phyloP scores from a whole-genome alignment of 2,888 invertebrate species.

The Boloria euphrosyne region DNA sequence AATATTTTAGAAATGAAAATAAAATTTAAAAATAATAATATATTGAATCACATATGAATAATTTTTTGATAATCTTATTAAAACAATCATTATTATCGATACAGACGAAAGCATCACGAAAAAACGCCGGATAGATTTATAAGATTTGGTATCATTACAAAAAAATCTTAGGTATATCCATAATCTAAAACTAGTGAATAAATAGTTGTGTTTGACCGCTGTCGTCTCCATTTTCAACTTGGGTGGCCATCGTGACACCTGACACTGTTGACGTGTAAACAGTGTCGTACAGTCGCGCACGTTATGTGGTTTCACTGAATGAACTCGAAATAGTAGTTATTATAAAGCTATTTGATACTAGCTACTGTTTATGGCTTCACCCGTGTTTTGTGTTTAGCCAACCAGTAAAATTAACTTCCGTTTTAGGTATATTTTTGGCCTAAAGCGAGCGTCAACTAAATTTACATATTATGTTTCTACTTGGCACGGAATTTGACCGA shows the following conservation, averaged over 20 bases:
- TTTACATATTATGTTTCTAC: too few relatives aligned
- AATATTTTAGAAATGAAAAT: too few relatives aligned
- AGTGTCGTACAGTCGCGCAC: constrained; percentile 22
- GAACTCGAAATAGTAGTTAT: background rate
- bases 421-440: background rate
- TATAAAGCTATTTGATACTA: background rate
- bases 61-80: too few relatives aligned
- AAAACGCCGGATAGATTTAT: too few relatives aligned
- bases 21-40: too few relatives aligned
- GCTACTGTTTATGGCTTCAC: too few relatives aligned
- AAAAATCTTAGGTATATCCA: background rate
- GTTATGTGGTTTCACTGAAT: constrained; percentile 6
- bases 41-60: too few relatives aligned
- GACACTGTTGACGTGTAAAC: constrained; percentile 37
- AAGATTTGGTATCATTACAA: background rate
- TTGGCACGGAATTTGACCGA: background rate
- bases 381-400: too few relatives aligned
- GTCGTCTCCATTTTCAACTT: constrained; percentile 17
- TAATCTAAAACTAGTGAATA: background rate
- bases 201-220: constrained; percentile 2
- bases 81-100: too few relatives aligned
- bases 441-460: background rate
- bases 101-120: too few relatives aligned
- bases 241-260: constrained; percentile 42
- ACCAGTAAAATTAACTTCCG: too few relatives aligned